Evolutionary conservation across 2,888 invertebrate species (phyloP).

Genomic region (Operophtera brumata): DNA sequence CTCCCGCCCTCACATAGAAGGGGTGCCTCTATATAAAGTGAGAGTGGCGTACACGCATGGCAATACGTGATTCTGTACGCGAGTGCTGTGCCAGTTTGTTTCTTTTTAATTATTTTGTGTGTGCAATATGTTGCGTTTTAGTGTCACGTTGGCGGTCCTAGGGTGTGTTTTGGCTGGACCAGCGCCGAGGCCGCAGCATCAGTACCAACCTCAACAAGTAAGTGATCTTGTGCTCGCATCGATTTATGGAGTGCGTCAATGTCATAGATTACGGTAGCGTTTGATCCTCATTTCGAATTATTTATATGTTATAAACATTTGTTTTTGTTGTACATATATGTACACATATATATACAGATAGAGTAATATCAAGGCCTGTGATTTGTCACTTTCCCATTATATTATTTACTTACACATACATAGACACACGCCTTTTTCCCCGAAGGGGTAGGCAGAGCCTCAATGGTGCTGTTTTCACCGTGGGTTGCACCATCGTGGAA

Average conservation of each 20-base stretch:
- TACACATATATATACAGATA: too few species aligned
- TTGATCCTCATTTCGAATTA: too few species aligned
- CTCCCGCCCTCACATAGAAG: slow-evolving; percentile 68
- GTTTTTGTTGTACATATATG: too few species aligned
- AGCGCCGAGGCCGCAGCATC: slow-evolving; percentile 54
- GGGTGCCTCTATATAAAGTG: slow-evolving; percentile 76
- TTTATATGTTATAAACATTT: too few species aligned
- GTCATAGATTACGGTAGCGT: too few species aligned
- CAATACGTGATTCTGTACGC: slow-evolving; percentile 61
- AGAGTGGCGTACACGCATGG: slow-evolving; percentile 61
- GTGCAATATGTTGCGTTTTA: slow-evolving; percentile 69
- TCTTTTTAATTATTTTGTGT: slow-evolving; percentile 33
- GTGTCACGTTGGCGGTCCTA: slow-evolving; percentile 63
- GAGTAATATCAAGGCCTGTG: too few species aligned
- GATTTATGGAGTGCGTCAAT: not conserved
- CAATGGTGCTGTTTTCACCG: too few species aligned
- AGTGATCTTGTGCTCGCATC: slow-evolving; percentile 31
- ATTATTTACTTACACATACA: too few species aligned
- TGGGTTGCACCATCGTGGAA: too few species aligned
- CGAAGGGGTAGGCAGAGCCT: too few species aligned
- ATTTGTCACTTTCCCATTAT: too few species aligned
- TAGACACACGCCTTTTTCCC: too few species aligned
- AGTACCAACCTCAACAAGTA: slow-evolving; percentile 69
- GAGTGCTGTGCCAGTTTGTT: slow-evolving; percentile 53
- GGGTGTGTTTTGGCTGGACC: slow-evolving; percentile 63